Evolutionary conservation across 2,888 invertebrate species (phyloP).

Genomic region (Odontocerum albicorne): DNA sequence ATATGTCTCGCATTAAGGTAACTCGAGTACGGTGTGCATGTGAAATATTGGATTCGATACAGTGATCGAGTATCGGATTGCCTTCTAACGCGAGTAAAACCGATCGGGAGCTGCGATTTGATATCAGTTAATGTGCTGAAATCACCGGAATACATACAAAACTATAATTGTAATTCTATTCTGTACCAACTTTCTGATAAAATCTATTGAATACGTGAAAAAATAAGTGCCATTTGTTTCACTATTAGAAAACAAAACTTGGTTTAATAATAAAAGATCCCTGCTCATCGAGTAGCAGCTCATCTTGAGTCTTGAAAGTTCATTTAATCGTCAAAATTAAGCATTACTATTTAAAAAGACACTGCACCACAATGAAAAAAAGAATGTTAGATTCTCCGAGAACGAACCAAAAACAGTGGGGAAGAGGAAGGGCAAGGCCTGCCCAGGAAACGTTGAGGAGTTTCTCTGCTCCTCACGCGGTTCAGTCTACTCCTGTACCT

Average conservation of each 20-base stretch:
- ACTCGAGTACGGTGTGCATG: slow-evolving; percentile 2
- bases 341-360: slow-evolving; percentile 20
- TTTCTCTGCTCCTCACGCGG: slow-evolving; percentile 31
- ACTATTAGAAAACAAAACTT: too few relatives aligned
- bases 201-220: too few relatives aligned
- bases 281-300: too few relatives aligned
- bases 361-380: slow-evolving; percentile 22
- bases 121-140: too few relatives aligned
- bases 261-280: too few relatives aligned
- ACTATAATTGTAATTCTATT: too few relatives aligned
- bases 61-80: slow-evolving; percentile 18
- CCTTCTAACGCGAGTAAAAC: slow-evolving; percentile 13
- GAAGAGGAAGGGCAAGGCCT: slow-evolving; percentile 5
- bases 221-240: too few relatives aligned
- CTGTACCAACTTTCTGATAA: too few relatives aligned
- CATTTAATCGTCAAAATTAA: slow-evolving; percentile 14
- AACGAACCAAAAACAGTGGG: slow-evolving; percentile 22
- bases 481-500: background rate
- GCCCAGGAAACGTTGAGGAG: slow-evolving; percentile 29
- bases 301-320: too few relatives aligned
- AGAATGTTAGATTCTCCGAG: slow-evolving; percentile 21
- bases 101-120: slow-evolving; percentile 1
- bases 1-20: slow-evolving; percentile 15
- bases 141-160: too few relatives aligned
- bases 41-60: slow-evolving; percentile 19